Conservation (phyloP, 2,113 vertebrate genomes). For the Dicerorhinus sumatrensis region DNA sequence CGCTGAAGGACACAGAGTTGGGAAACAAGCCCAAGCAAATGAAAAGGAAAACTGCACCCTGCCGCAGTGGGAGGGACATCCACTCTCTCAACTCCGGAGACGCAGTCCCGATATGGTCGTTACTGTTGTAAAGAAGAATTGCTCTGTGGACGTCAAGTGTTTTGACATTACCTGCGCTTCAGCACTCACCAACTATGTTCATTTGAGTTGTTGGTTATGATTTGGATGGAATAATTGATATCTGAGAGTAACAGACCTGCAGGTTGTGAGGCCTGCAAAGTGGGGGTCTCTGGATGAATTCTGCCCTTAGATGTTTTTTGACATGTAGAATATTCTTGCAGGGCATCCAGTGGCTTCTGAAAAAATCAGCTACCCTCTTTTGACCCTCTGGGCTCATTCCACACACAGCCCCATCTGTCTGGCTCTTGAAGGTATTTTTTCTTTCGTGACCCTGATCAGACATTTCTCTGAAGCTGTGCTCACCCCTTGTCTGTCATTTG, state of each 20-base stretch:
- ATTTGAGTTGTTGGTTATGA: not conserved
- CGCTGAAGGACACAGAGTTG: slow-evolving; percentile 18
- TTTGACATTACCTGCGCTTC: not conserved
- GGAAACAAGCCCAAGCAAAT: slow-evolving; percentile 1
- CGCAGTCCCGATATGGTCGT: not conserved
- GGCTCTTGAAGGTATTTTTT: not conserved
- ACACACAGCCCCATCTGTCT: not conserved
- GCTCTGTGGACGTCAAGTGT: not conserved
- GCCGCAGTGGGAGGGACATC: not conserved
- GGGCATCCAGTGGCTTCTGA: not conserved
- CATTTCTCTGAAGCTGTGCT: not conserved
- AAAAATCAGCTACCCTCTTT: not conserved
- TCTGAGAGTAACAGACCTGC: not conserved
- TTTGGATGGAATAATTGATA: not conserved
- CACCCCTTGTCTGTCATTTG: not conserved
- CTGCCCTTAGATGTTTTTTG: not conserved
- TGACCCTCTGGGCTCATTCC: not conserved
- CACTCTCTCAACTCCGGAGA: not conserved
- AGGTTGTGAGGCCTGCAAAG: not conserved
- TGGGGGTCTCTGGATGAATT: not conserved
- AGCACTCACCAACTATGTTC: not conserved
- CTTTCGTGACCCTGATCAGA: not conserved
- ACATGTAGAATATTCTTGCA: not conserved
- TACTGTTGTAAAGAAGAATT: not conserved
- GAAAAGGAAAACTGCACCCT: not conserved